phyloP scores from a whole-genome alignment of 2,113 vertebrate genomes.

The Chionis minor region DNA sequence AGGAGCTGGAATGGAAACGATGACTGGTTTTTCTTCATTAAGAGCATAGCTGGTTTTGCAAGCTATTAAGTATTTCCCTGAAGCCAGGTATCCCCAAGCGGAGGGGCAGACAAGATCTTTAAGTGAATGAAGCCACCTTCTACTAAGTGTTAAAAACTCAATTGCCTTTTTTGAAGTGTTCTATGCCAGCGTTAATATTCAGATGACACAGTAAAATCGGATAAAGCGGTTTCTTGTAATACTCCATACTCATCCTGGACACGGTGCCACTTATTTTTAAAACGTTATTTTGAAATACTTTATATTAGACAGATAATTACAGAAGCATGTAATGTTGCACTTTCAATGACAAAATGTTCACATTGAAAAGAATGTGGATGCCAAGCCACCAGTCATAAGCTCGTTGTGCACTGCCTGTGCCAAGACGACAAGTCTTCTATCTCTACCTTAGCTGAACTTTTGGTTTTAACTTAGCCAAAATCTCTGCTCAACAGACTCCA shows the following conservation, averaged over 20 bases:
- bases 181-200: not conserved
- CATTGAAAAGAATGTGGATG: not conserved
- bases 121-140: not conserved
- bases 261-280: not conserved
- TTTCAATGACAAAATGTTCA: not conserved
- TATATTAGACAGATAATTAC: not conserved
- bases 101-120: not conserved
- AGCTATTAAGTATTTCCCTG: not conserved
- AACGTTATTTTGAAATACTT: not conserved
- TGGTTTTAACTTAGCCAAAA: not conserved
- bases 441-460: not conserved
- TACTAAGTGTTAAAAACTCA: not conserved
- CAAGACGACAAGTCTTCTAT: not conserved
- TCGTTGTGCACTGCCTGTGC: not conserved
- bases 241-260: not conserved
- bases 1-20: accelerated
- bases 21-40: accelerated
- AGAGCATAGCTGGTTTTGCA: not conserved
- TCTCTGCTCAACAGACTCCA: not conserved
- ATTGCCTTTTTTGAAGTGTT: not conserved
- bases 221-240: not conserved
- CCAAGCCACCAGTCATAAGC: not conserved
- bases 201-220: not conserved
- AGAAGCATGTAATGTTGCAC: not conserved
- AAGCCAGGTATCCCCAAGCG: not conserved